phyloP scores from a whole-genome alignment of 2,797 vertebrate species.

The Adelosebastes latens region DNA sequence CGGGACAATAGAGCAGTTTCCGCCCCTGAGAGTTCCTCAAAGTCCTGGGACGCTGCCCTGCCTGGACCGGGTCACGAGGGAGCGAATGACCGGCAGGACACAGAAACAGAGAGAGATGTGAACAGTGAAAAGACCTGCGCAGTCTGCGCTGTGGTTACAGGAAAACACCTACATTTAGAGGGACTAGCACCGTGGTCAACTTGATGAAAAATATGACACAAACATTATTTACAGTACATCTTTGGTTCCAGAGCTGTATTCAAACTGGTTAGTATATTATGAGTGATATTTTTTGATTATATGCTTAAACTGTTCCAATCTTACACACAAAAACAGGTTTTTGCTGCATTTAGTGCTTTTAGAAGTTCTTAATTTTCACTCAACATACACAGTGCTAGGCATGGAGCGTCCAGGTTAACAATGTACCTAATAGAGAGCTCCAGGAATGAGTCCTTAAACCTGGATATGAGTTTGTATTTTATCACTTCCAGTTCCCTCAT shows the following conservation, averaged over 20 bases:
- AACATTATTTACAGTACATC: not conserved
- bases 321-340: not conserved
- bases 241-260: not conserved
- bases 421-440: too few species aligned
- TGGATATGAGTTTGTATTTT: too few species aligned
- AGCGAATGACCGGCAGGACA: conserved; percentile 2
- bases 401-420: not conserved
- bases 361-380: not conserved
- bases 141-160: not conserved
- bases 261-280: not conserved
- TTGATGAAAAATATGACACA: not conserved
- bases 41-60: conserved; percentile 21
- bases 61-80: conserved; percentile 4
- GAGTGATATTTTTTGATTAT: not conserved
- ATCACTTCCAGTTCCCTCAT: too few species aligned
- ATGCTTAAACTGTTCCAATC: not conserved
- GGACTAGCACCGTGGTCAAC: not conserved
- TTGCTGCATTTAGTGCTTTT: not conserved
- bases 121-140: not conserved
- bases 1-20: conserved; percentile 50
- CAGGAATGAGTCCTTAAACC: too few species aligned
- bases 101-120: not conserved
- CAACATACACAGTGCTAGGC: not conserved
- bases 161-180: not conserved
- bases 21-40: conserved; percentile 27